Percentiles rank a stretch among this genome's conserved stretches.
Conservation (phyloP, 2,888 invertebrate genomes). For the Sepioteuthis lessoniana region DNA sequence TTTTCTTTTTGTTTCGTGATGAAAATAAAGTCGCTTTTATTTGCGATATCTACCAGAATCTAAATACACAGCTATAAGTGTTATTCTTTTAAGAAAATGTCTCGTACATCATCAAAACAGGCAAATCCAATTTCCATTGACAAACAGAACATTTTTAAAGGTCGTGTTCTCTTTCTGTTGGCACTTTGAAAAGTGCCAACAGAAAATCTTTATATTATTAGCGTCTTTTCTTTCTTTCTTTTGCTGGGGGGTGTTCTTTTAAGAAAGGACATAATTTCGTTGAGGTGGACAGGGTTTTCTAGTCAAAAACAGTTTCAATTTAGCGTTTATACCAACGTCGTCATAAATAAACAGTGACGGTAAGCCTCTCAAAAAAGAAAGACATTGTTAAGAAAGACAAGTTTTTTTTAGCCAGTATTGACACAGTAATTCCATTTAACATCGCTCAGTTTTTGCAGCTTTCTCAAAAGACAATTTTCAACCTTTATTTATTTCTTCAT, state of each 20-base stretch:
- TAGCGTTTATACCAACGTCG: background rate
- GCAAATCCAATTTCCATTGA: background rate
- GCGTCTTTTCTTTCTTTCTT: too few species aligned
- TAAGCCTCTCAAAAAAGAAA: background rate
- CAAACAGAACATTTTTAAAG: background rate
- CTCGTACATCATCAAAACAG: background rate
- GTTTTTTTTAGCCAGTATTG: too few species aligned
- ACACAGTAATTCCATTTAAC: background rate
- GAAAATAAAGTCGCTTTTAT: too few species aligned
- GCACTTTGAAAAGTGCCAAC: background rate
- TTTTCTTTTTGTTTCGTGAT: too few species aligned
- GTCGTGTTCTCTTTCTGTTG: background rate
- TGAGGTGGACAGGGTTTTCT: background rate
- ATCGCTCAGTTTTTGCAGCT: too few species aligned
- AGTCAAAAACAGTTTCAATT: background rate
- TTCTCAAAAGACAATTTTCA: too few species aligned
- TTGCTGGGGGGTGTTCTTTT: too few species aligned
- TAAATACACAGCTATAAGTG: too few species aligned
- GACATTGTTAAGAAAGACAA: background rate
- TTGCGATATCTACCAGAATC: too few species aligned
- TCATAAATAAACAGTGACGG: background rate
- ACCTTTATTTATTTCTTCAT: too few species aligned
- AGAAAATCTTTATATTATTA: background rate
- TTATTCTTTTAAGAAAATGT: too few species aligned
- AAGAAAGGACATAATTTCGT: background rate